Percentiles rank a stretch among this genome's conserved stretches.
phyloP scores from a whole-genome alignment of 1,140 invertebrate species.

The Coelopa frigida region DNA sequence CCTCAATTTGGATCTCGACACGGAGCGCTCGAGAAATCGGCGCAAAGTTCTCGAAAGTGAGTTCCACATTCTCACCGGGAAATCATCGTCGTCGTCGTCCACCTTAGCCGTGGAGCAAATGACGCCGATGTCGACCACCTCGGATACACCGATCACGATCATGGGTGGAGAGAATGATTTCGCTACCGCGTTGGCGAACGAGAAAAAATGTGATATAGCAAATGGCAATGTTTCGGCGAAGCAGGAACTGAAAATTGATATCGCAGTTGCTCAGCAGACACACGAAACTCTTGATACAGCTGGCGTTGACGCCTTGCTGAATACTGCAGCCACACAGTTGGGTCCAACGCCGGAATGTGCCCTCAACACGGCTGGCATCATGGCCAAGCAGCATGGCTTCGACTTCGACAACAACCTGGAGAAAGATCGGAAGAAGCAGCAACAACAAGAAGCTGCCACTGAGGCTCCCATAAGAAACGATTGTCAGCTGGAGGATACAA shows the following conservation, averaged over 20 bases:
- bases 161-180: background rate
- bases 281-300: background rate
- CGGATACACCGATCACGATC: constrained; percentile 20
- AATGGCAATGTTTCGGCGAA: constrained; percentile 10
- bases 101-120: constrained; percentile 13
- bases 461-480: constrained; percentile 1
- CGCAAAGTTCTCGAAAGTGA: constrained; percentile 24
- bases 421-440: constrained; percentile 2
- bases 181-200: background rate
- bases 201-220: constrained; percentile 3
- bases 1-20: constrained; percentile 13
- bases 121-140: constrained; percentile 40
- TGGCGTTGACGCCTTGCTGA: too few relatives aligned
- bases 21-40: constrained; percentile 19
- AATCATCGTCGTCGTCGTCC: background rate
- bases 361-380: constrained; percentile 10
- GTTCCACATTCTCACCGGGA: constrained; percentile 18
- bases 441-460: constrained; percentile 1
- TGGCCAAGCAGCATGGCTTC: constrained; percentile 11
- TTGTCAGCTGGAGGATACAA: too few relatives aligned
- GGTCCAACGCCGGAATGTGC: constrained; percentile 13
- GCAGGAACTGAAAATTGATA: constrained; percentile 14
- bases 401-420: constrained; percentile 1
- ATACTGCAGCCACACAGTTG: background rate
- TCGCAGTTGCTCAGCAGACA: background rate